phyloP scores from a whole-genome alignment of 2,113 vertebrate species.

The Nothoprocta perdicaria region DNA sequence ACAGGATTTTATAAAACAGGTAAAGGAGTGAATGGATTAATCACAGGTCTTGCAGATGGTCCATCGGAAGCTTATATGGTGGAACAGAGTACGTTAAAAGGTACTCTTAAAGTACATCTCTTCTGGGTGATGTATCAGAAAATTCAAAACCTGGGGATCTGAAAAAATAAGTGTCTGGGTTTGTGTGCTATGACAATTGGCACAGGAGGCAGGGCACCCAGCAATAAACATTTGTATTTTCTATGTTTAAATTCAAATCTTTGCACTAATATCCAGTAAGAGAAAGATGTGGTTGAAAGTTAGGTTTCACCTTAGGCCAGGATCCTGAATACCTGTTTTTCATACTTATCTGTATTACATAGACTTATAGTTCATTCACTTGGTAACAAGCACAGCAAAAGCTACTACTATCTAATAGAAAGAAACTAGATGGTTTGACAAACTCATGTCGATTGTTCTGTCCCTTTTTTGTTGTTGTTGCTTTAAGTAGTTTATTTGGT shows the following conservation, averaged over 20 bases:
- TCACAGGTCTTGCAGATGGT: background rate
- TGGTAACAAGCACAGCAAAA: background rate
- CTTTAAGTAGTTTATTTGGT: background rate
- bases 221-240: background rate
- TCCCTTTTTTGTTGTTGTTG: background rate
- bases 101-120: background rate
- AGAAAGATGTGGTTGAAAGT: slow-evolving; percentile 1
- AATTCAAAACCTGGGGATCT: background rate
- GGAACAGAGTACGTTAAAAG: background rate
- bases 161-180: background rate
- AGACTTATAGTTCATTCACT: background rate
- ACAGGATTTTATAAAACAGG: background rate
- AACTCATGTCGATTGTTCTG: background rate
- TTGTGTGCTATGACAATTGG: background rate
- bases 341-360: background rate
- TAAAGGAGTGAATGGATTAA: background rate
- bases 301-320: slow-evolving; percentile 44
- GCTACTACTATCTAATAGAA: background rate
- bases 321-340: slow-evolving; percentile 54
- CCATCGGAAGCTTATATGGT: background rate
- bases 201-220: background rate
- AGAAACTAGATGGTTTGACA: background rate
- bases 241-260: background rate
- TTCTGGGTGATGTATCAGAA: background rate
- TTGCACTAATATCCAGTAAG: background rate